These are phyloP conservation scores for Phaedon cochleariae DNA, from an alignment of 2,888 invertebrate genomes.

Conservation along the genomic window DNA sequence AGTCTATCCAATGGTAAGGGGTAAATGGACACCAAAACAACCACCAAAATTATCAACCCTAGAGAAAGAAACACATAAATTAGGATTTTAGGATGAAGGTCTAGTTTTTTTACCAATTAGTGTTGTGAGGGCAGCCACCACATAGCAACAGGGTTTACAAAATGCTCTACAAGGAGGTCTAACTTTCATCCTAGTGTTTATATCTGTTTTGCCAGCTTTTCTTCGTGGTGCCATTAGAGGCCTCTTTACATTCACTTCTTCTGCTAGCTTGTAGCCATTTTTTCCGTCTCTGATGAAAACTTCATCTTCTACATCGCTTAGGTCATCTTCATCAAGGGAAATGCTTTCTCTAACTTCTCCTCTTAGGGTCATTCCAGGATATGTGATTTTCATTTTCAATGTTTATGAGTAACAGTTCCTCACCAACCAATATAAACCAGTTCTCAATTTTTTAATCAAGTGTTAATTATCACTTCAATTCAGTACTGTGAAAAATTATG, in stretches of 20 bases:
- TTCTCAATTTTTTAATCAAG: too few relatives aligned
- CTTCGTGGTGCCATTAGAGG: conserved; percentile 79
- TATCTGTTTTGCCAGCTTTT: conserved; percentile 64
- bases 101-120: conserved; percentile 62
- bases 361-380: conserved; percentile 68
- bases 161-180: conserved; percentile 67
- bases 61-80: conserved; percentile 47
- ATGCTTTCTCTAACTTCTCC: conserved; percentile 72
- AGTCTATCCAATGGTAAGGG: conserved; percentile 71
- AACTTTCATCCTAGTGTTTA: conserved; percentile 65
- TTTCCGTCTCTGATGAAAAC: conserved; percentile 79
- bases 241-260: conserved; percentile 75
- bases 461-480: not conserved
- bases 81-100: not conserved
- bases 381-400: conserved; percentile 61
- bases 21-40: conserved; percentile 71
- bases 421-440: too few relatives aligned
- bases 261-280: conserved; percentile 70
- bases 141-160: conserved; percentile 74
- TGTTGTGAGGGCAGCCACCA: conserved; percentile 68
- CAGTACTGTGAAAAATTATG: too few relatives aligned
- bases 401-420: too few relatives aligned
- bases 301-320: conserved; percentile 81
- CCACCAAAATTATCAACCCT: conserved; percentile 71
- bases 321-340: conserved; percentile 73